Conservation (phyloP, 2,113 vertebrate species). For the Eolophus roseicapilla region DNA sequence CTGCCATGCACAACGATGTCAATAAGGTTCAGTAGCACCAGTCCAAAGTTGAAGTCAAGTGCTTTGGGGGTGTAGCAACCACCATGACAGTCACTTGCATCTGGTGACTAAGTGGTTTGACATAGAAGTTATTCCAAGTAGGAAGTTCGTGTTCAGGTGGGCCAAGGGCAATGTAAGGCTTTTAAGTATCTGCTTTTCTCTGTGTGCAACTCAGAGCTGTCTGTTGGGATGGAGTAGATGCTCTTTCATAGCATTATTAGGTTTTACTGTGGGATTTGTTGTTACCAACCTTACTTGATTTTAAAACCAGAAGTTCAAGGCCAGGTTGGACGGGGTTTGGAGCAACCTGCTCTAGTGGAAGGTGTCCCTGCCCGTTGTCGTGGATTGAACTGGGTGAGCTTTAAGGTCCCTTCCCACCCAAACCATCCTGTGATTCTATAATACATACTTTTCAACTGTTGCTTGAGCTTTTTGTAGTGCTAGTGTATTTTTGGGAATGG, state of each 20-base stretch:
- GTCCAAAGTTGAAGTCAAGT: neutral
- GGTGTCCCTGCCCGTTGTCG: too few species aligned
- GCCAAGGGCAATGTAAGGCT: neutral
- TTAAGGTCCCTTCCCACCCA: too few species aligned
- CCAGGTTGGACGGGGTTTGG: too few species aligned
- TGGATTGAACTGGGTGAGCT: too few species aligned
- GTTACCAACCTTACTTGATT: neutral
- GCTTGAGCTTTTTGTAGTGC: neutral
- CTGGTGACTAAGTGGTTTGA: neutral
- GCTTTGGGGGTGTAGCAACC: neutral
- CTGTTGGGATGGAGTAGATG: neutral
- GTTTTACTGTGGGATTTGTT: neutral
- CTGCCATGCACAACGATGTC: neutral
- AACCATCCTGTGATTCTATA: too few species aligned
- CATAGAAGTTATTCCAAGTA: neutral
- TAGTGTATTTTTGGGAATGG: neutral
- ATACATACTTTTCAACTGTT: neutral
- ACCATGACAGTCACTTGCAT: rapidly evolving
- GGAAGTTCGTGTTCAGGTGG: neutral
- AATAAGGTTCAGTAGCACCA: neutral
- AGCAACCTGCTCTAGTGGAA: too few species aligned
- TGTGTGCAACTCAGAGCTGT: neutral
- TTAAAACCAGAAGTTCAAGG: neutral
- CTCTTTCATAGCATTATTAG: neutral
- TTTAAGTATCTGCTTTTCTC: neutral